Evolutionary conservation across 1,140 invertebrate genomes (phyloP), one percentile per base, ranked within the genome.

Genomic region (Hetaerina americana): DNA sequence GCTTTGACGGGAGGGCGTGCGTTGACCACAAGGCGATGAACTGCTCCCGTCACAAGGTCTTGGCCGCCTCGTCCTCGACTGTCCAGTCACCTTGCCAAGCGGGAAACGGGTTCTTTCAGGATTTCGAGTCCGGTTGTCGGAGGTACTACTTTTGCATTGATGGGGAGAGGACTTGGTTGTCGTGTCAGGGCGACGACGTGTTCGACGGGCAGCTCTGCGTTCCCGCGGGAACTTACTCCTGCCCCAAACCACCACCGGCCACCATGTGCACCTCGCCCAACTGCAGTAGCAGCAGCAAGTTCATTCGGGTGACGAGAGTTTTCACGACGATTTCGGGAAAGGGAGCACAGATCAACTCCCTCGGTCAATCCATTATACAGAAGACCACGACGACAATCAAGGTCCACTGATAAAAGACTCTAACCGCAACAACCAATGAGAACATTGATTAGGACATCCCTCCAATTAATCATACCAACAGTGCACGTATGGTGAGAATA

Each of bases 141-240:
- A 85, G 84, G 78, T 87, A 83, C 75, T 85, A 83, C 75, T 85
- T 83, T 75, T 87, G 86, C 78, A 80, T 84, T 68, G 80, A 83
- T 29, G 81, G 81, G 1, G 82, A 84, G 49, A 81, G 85, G 66
- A 83, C 84, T 1, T 84, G 83, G 5, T 76, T 86, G 1, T 82
- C 83, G 5, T 87, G 85, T 73, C 78, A 82, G 10, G 82, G 80
- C 1, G 82, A 81, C 3, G 84, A 85, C 73, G 80, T 85, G 69
- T 85, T 85, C 74, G 84, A 86, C 77, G 84, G 84, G 5, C 80
- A 81, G 57, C 77, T 81, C 18, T 86, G 85, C 75, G 82, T 85
- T 0, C 74, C 10, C 75, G 74, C 66, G 69, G 74, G 26, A 73
- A 69, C 72, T 5, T 57, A 57, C 10, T 18, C 40, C 40, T 57